Percentiles rank a stretch among this genome's conserved stretches.
phyloP scores from a whole-genome alignment of 2,113 vertebrate species.

The Brachyhypopomus occidentalis region DNA sequence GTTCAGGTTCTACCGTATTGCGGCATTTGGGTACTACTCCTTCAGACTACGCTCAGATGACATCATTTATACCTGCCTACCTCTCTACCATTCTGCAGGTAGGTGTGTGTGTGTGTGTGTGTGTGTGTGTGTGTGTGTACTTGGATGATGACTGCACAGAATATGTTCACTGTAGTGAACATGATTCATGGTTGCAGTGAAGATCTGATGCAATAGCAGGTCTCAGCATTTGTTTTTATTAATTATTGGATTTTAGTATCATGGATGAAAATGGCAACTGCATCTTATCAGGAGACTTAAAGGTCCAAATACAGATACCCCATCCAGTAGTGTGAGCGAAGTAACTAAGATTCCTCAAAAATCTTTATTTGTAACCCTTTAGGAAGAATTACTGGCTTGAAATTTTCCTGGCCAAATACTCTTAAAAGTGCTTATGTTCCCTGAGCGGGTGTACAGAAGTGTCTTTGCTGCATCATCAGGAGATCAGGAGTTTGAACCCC shows the following conservation, averaged over 20 bases:
- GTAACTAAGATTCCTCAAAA: background rate
- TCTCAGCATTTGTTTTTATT: background rate
- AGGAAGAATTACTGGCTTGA: too few relatives aligned
- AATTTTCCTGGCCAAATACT: too few relatives aligned
- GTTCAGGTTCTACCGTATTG: conserved; percentile 84
- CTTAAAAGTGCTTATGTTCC: too few relatives aligned
- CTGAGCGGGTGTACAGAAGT: too few relatives aligned
- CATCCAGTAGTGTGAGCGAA: background rate
- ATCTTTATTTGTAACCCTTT: background rate
- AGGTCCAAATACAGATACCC: background rate
- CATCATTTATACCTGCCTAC: conserved; percentile 83
- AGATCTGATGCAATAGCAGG: background rate
- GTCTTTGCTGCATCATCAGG: too few relatives aligned
- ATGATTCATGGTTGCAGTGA: too few relatives aligned
- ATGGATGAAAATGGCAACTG: background rate
- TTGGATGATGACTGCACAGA: background rate
- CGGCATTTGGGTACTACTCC: conserved; percentile 82
- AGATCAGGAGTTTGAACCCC: too few relatives aligned
- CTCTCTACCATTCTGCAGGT: conserved; percentile 89
- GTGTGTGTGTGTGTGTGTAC: background rate
- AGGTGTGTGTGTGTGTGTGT: conserved; percentile 1
- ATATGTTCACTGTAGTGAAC: too few relatives aligned
- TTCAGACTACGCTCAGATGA: conserved; percentile 75
- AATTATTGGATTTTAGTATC: background rate
- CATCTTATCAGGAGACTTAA: background rate